These are phyloP conservation scores for Aspiorhynchus laticeps DNA, from an alignment of 2,113 vertebrate species.

Conservation along the genomic window DNA sequence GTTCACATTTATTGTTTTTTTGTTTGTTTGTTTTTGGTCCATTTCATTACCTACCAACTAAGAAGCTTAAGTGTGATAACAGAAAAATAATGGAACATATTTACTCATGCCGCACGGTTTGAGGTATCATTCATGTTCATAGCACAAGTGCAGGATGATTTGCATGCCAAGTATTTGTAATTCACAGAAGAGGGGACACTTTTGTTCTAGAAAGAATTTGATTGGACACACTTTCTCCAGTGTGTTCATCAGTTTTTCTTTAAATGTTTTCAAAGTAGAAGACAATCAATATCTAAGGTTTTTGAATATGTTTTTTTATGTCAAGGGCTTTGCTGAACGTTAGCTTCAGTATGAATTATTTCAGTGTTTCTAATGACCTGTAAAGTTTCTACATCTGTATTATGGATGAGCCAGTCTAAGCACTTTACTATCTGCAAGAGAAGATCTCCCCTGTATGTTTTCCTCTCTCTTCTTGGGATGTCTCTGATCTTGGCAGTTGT, in stretches of 20 bases:
- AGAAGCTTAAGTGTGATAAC: not conserved
- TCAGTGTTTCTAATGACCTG: not conserved
- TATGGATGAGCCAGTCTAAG: conserved; percentile 15
- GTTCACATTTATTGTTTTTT: not conserved
- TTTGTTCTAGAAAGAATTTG: not conserved
- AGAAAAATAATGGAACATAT: not conserved
- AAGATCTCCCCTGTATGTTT: not conserved
- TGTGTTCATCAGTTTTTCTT: not conserved
- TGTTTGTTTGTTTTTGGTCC: not conserved
- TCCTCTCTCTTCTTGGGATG: conserved; percentile 56
- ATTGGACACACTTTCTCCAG: not conserved
- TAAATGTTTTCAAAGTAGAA: too few species aligned
- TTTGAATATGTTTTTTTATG: not conserved
- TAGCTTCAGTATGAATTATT: not conserved
- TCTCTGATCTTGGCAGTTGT: conserved; percentile 66
- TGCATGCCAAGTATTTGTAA: not conserved
- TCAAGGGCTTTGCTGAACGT: not conserved
- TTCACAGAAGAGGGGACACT: not conserved
- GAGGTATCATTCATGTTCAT: not conserved
- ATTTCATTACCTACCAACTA: not conserved
- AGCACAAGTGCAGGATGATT: not conserved
- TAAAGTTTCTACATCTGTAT: not conserved
- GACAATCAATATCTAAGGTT: not conserved
- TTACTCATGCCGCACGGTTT: not conserved
- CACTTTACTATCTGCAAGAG: not conserved